A percentile compares a stretch with the other conserved stretches of the same genome.
Conservation (phyloP, 2,797 vertebrate genomes). For the Chloroceryle inda region DNA sequence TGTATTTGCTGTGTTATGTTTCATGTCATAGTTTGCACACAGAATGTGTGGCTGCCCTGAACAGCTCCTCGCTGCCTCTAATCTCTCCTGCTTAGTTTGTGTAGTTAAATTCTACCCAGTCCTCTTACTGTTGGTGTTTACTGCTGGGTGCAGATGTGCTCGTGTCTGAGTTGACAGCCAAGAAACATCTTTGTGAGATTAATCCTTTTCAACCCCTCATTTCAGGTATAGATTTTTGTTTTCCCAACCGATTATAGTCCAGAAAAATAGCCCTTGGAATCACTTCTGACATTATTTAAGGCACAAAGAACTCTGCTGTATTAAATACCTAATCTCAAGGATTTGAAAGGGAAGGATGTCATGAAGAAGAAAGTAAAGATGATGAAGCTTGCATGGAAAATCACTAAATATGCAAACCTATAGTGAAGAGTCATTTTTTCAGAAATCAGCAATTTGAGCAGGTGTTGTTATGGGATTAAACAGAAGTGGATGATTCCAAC, state of each 20-base stretch:
- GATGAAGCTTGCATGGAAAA: not conserved
- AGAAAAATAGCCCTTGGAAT: constrained; percentile 8
- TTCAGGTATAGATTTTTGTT: constrained; percentile 6
- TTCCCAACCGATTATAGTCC: not conserved
- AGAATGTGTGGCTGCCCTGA: not conserved
- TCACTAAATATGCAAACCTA: not conserved
- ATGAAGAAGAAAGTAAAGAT: not conserved
- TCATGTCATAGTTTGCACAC: not conserved
- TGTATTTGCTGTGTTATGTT: not conserved
- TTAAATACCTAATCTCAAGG: not conserved
- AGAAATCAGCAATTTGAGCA: not conserved
- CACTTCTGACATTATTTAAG: not conserved
- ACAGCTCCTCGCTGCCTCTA: not conserved
- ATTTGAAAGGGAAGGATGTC: not conserved
- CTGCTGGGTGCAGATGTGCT: not conserved
- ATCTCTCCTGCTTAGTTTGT: not conserved
- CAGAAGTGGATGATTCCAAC: not conserved
- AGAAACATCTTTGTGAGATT: not conserved
- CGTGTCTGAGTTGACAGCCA: not conserved
- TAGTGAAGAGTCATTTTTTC: not conserved
- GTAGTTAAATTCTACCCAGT: not conserved
- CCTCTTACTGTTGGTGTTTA: not conserved
- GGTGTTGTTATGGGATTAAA: not conserved
- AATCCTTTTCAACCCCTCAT: constrained; percentile 3
- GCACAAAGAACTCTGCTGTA: not conserved